These are phyloP conservation scores for Diabrotica virgifera DNA, from an alignment of 1,140 invertebrate species.

Conservation along the genomic window DNA sequence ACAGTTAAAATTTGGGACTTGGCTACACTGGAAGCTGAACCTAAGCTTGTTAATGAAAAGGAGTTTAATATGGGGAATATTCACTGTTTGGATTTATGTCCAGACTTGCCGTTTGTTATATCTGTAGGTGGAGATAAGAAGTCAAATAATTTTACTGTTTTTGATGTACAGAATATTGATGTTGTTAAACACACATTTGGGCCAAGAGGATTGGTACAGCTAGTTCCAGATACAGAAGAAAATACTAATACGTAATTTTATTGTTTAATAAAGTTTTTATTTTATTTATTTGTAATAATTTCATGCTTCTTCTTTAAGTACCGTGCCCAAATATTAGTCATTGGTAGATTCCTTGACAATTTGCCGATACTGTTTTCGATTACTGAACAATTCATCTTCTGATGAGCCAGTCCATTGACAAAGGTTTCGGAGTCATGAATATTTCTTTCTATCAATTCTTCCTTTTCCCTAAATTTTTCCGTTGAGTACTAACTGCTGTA, in stretches of 20 bases:
- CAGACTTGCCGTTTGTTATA: slow-evolving; percentile 77
- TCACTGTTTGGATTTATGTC: slow-evolving; percentile 71
- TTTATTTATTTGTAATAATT: neutral
- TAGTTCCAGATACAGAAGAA: slow-evolving; percentile 27
- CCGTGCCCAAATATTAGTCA: no score
- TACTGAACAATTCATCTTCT: no score
- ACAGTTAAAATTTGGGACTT: slow-evolving; percentile 79
- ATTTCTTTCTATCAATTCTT: neutral
- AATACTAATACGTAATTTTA: neutral
- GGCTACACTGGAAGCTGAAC: slow-evolving; percentile 23
- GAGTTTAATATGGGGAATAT: slow-evolving; percentile 66
- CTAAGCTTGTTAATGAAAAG: slow-evolving; percentile 51
- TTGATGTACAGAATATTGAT: slow-evolving; percentile 67
- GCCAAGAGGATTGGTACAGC: slow-evolving; percentile 33
- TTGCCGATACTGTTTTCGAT: no score
- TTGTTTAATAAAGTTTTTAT: neutral
- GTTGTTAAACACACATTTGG: slow-evolving; percentile 49
- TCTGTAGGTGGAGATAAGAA: slow-evolving; percentile 82
- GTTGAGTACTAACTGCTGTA: neutral
- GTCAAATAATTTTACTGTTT: slow-evolving; percentile 71
- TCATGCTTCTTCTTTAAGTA: no score
- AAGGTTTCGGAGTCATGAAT: no score
- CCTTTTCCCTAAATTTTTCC: neutral
- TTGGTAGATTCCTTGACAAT: no score
- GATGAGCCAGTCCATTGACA: no score